Evolutionary conservation across 2,797 vertebrate genomes (phyloP).

Genomic region (Threskiornis aethiopicus): DNA sequence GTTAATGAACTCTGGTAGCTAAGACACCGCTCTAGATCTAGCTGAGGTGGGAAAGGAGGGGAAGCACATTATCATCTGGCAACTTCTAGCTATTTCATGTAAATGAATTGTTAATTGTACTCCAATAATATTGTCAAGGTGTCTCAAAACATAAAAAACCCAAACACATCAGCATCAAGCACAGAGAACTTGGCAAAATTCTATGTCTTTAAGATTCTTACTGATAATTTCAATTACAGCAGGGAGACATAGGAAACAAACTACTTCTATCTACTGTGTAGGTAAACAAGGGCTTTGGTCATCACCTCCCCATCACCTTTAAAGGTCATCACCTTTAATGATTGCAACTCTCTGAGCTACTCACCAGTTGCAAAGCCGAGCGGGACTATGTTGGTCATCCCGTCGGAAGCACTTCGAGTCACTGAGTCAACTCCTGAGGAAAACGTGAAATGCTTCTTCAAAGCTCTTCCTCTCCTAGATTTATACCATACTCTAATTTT

Average conservation of each 20-base stretch:
- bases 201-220: neutral
- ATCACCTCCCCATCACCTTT: neutral
- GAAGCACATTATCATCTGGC: neutral
- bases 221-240: neutral
- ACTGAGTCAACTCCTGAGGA: neutral
- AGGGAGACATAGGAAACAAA: neutral
- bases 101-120: neutral
- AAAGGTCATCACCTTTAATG: neutral
- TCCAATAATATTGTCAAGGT: neutral
- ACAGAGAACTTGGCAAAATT: neutral
- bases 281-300: neutral
- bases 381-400: rapidly evolving
- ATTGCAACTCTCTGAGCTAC: neutral
- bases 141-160: neutral
- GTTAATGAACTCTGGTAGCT: neutral
- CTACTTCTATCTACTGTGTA: neutral
- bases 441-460: neutral
- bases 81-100: neutral
- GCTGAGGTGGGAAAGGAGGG: neutral
- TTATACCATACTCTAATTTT: neutral
- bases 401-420: neutral
- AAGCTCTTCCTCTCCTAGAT: neutral
- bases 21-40: neutral
- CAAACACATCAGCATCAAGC: neutral
- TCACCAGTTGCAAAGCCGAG: neutral